phyloP scores from a whole-genome alignment of 2,113 vertebrate species.

The Trinectes maculatus region DNA sequence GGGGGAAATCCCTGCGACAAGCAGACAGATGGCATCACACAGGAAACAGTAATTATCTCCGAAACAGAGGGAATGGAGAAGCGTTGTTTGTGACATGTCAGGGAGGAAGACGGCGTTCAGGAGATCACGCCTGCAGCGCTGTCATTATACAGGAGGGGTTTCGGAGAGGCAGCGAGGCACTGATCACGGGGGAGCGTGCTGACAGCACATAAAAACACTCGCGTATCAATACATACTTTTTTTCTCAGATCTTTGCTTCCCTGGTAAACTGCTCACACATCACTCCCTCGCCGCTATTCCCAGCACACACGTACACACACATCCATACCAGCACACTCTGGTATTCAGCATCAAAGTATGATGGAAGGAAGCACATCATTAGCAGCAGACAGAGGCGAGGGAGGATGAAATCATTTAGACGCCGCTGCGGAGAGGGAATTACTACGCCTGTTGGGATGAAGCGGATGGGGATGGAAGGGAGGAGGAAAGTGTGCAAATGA shows the following conservation, averaged over 20 bases:
- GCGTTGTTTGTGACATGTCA: constrained; percentile 49
- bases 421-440: constrained; percentile 63
- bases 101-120: constrained; percentile 43
- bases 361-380: constrained; percentile 72
- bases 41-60: constrained; percentile 52
- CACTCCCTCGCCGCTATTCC: constrained; percentile 15
- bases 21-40: constrained; percentile 21
- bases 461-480: constrained; percentile 15
- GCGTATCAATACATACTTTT: constrained; percentile 55
- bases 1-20: constrained; percentile 42
- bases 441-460: constrained; percentile 63
- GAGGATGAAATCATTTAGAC: constrained; percentile 75
- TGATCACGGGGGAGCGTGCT: constrained; percentile 44
- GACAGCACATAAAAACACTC: constrained; percentile 70
- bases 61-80: constrained; percentile 33
- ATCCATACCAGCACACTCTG: constrained; percentile 7
- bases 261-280: constrained; percentile 50
- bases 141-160: constrained; percentile 64
- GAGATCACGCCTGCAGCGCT: constrained; percentile 53
- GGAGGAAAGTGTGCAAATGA: constrained; percentile 37
- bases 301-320: constrained; percentile 21
- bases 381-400: constrained; percentile 67
- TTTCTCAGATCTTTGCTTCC: constrained; percentile 12
- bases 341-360: constrained; percentile 76
- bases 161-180: constrained; percentile 44